These are phyloP conservation scores for Phenacoccus solenopsis DNA, from an alignment of 1,140 invertebrate species.

Conservation along the genomic window DNA sequence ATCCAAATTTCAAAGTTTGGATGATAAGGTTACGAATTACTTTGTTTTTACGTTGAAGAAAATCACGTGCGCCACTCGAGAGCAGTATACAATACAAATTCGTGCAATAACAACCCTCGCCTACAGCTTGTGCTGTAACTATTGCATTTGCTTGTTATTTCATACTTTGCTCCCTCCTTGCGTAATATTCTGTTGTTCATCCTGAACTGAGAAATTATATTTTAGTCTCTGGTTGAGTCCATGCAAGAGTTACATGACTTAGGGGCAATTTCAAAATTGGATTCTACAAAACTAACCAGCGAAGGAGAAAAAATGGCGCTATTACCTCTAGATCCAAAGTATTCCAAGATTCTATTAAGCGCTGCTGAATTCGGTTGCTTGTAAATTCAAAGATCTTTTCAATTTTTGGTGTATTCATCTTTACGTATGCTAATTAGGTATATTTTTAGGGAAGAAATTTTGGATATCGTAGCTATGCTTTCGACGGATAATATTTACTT, in stretches of 20 bases:
- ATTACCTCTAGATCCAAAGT: conserved; percentile 85
- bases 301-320: conserved; percentile 73
- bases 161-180: conserved; percentile 10
- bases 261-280: conserved; percentile 51
- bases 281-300: conserved; percentile 52
- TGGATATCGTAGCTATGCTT: conserved; percentile 53
- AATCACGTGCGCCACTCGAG: no score
- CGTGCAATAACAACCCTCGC: no score
- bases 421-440: not conserved
- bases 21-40: no score
- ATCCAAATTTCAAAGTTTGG: no score
- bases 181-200: not conserved
- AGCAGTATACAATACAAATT: no score
- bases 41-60: no score
- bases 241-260: conserved; percentile 57
- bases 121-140: no score
- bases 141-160: not conserved
- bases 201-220: no score
- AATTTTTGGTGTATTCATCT: not conserved
- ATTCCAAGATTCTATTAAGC: conserved; percentile 68
- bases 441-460: conserved; percentile 55
- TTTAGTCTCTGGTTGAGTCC: conserved; percentile 44
- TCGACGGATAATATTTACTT: conserved; percentile 52
- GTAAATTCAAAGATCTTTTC: conserved; percentile 28
- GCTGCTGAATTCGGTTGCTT: conserved; percentile 66